phyloP scores from a whole-genome alignment of 1,140 invertebrate species.

The Drosophila sproati region DNA sequence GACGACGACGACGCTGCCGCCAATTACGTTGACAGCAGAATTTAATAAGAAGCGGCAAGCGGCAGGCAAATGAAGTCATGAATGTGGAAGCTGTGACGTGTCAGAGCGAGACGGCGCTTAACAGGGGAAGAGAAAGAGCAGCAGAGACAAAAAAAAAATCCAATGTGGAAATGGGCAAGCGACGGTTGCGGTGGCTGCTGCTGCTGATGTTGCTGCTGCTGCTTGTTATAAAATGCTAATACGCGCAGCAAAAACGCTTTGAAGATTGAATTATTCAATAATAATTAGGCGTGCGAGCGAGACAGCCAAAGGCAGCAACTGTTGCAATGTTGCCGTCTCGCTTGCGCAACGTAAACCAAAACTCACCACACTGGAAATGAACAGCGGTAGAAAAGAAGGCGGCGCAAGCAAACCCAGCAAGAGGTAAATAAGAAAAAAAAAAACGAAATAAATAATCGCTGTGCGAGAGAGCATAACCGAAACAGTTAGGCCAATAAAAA shows the following conservation, averaged over 20 bases:
- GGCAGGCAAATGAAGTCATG: constrained; percentile 77
- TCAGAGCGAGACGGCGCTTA: constrained; percentile 54
- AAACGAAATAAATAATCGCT: constrained; percentile 8
- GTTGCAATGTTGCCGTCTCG: constrained; percentile 28
- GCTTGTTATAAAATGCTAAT: constrained; percentile 83
- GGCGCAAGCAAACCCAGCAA: constrained; percentile 56
- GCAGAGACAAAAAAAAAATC: constrained; percentile 38
- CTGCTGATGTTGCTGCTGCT: constrained; percentile 39
- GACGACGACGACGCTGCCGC: constrained; percentile 54
- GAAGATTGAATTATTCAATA: constrained; percentile 83
- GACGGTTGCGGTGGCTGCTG: constrained; percentile 44
- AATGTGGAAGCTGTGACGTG: constrained; percentile 63
- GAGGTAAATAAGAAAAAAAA: constrained; percentile 52
- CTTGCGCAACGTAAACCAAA: constrained; percentile 24
- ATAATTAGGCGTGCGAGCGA: constrained; percentile 76
- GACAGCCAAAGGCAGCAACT: constrained; percentile 2
- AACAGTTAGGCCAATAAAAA: constrained; percentile 73
- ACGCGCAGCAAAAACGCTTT: constrained; percentile 80
- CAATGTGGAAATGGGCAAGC: constrained; percentile 69
- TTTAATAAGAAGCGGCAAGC: constrained; percentile 65
- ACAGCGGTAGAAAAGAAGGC: constrained; percentile 70
- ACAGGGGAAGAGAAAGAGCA: constrained; percentile 1
- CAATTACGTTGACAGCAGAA: constrained; percentile 72
- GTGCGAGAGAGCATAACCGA: constrained; percentile 39
- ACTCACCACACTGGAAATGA: constrained; percentile 77